These are phyloP conservation scores for Meliscaeva auricollis DNA, from an alignment of 2,888 invertebrate species.

Conservation along the genomic window DNA sequence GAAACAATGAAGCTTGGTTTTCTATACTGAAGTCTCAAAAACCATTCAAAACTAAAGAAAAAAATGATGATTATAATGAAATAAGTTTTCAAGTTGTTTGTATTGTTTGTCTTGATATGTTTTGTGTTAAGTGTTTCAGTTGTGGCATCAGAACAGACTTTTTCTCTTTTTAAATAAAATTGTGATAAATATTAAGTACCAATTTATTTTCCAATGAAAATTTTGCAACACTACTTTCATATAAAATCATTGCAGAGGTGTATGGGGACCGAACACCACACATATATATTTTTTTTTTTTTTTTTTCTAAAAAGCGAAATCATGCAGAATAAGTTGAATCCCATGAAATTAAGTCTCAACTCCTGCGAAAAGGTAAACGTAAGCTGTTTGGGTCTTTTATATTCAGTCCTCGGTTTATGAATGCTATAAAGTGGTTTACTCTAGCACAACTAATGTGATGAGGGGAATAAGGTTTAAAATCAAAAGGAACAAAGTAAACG, in stretches of 20 bases:
- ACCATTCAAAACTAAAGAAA: background rate
- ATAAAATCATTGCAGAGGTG: constrained; percentile 2
- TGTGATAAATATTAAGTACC: background rate
- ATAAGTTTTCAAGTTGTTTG: background rate
- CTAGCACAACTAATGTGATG: constrained; percentile 27
- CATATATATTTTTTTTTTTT: background rate
- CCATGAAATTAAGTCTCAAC: constrained; percentile 28
- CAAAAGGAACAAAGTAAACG: constrained; percentile 32
- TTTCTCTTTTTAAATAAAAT: background rate
- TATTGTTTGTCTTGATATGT: background rate
- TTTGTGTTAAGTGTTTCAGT: background rate
- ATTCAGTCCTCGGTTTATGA: constrained; percentile 27
- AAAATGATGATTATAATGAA: background rate
- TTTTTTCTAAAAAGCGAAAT: constrained; percentile 18
- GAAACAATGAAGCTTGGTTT: constrained; percentile 6
- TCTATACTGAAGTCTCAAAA: background rate
- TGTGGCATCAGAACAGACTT: background rate
- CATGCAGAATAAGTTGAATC: constrained; percentile 35
- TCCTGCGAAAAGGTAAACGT: constrained; percentile 23
- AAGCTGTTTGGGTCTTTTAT: constrained; percentile 31
- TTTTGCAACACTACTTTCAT: too few species aligned
- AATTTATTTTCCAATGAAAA: background rate
- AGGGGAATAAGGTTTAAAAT: constrained; percentile 21
- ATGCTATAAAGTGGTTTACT: constrained; percentile 31
- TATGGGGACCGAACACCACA: background rate